A percentile compares a stretch with the other conserved stretches of the same genome.
phyloP scores from a whole-genome alignment of 2,113 vertebrate species.

The Pantherophis guttatus region DNA sequence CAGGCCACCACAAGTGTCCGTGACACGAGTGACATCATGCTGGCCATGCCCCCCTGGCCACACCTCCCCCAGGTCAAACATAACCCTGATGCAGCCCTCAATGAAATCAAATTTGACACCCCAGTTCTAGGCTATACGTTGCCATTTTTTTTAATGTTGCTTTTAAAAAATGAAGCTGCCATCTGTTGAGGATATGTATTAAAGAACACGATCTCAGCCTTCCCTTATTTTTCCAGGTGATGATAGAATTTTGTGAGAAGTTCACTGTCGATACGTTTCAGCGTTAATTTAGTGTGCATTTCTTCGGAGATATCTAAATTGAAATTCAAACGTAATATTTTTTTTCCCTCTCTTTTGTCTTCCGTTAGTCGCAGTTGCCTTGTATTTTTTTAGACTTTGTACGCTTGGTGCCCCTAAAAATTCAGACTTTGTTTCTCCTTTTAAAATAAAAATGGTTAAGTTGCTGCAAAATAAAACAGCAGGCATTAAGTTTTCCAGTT shows the following conservation, averaged over 20 bases:
- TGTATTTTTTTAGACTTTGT: slow-evolving; percentile 64
- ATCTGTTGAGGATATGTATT: slow-evolving; percentile 48
- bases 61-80: no score
- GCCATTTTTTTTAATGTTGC: slow-evolving; percentile 22
- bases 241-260: slow-evolving; percentile 65
- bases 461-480: slow-evolving; percentile 20
- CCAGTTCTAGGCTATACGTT: background rate
- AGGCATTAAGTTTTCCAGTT: background rate
- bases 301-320: slow-evolving; percentile 56
- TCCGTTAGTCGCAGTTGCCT: slow-evolving; percentile 56
- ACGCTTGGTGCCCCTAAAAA: slow-evolving; percentile 68
- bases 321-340: slow-evolving; percentile 75
- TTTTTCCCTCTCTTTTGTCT: slow-evolving; percentile 46
- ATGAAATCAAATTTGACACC: no score
- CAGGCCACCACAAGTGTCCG: no score
- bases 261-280: slow-evolving; percentile 61
- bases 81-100: no score
- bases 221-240: slow-evolving; percentile 56
- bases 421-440: slow-evolving; percentile 53
- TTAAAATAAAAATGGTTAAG: slow-evolving; percentile 39
- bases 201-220: slow-evolving; percentile 59
- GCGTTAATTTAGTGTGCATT: slow-evolving; percentile 54
- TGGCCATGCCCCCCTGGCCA: no score
- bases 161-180: slow-evolving; percentile 32
- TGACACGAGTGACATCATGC: no score